These are phyloP conservation scores for Camponotus floridanus DNA, from an alignment of 1,140 invertebrate genomes.

Conservation along the genomic window DNA sequence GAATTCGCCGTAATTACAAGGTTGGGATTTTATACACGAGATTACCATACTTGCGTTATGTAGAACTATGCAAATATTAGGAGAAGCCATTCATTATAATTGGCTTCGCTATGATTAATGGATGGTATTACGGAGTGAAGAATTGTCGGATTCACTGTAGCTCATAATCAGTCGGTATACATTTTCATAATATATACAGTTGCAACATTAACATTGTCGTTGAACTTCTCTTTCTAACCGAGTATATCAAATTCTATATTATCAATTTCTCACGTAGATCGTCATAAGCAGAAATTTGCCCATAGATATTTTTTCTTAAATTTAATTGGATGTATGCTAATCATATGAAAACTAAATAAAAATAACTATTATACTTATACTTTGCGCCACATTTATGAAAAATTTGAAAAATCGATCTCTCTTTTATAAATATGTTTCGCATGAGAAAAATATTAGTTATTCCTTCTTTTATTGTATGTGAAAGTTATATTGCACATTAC, in stretches of 20 bases:
- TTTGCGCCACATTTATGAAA: not conserved
- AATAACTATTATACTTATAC: not conserved
- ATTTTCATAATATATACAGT: slow-evolving; percentile 49
- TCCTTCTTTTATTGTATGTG: not conserved
- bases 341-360: not conserved
- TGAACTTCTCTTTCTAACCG: slow-evolving; percentile 27
- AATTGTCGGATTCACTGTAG: slow-evolving; percentile 50
- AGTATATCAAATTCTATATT: not conserved
- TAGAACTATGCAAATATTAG: slow-evolving; percentile 49
- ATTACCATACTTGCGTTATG: slow-evolving; percentile 59
- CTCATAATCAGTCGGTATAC: slow-evolving; percentile 57
- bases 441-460: not conserved
- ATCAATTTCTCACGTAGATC: not conserved
- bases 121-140: slow-evolving; percentile 51
- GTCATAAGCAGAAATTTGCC: not conserved
- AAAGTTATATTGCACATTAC: too few species aligned
- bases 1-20: slow-evolving; percentile 49
- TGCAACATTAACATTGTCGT: slow-evolving; percentile 27
- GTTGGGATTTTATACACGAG: slow-evolving; percentile 40
- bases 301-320: not conserved
- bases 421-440: too few species aligned
- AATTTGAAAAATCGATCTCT: not conserved
- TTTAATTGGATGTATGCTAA: not conserved
- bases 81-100: slow-evolving; percentile 59
- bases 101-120: slow-evolving; percentile 63